Conservation (phyloP, 1,140 invertebrate genomes). For the Drosophila sp. region DNA sequence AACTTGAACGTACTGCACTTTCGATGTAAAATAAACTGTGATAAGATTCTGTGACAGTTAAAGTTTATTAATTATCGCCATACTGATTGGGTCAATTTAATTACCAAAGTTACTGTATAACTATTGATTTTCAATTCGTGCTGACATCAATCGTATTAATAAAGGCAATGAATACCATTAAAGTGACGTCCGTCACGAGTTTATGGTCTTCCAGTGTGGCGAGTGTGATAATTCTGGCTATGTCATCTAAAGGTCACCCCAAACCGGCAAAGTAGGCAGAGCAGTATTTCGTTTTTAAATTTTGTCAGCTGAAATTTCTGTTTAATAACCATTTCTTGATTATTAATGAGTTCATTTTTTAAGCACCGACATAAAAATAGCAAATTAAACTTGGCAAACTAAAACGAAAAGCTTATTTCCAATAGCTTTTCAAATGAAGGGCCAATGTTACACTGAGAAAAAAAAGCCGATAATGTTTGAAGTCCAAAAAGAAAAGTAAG, state of each 20-base stretch:
- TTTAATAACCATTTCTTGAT: constrained; percentile 53
- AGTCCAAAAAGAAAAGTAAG: too few species aligned
- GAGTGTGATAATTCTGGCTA: constrained; percentile 53
- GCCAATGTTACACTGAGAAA: not conserved
- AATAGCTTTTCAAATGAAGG: constrained; percentile 1
- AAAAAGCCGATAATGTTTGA: not conserved
- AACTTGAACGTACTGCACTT: constrained; percentile 61
- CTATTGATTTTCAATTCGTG: constrained; percentile 66
- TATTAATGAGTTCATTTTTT: constrained; percentile 60
- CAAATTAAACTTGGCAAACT: constrained; percentile 23
- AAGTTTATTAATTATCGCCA: not conserved
- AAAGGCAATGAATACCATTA: constrained; percentile 11
- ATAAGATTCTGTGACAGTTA: not conserved
- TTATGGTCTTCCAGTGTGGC: constrained; percentile 70
- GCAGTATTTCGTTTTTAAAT: not conserved
- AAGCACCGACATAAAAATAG: constrained; percentile 50
- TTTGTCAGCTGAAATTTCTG: constrained; percentile 56
- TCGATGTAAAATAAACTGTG: not conserved
- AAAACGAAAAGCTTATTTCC: not conserved
- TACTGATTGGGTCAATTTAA: constrained; percentile 34
- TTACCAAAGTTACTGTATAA: constrained; percentile 25
- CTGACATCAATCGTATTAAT: constrained; percentile 47
- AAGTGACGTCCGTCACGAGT: constrained; percentile 29
- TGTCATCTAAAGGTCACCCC: constrained; percentile 78
- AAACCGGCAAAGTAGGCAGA: constrained; percentile 15